These are phyloP conservation scores for Rhinolophus sinicus DNA, from an alignment of 2,113 vertebrate species.

Conservation along the genomic window DNA sequence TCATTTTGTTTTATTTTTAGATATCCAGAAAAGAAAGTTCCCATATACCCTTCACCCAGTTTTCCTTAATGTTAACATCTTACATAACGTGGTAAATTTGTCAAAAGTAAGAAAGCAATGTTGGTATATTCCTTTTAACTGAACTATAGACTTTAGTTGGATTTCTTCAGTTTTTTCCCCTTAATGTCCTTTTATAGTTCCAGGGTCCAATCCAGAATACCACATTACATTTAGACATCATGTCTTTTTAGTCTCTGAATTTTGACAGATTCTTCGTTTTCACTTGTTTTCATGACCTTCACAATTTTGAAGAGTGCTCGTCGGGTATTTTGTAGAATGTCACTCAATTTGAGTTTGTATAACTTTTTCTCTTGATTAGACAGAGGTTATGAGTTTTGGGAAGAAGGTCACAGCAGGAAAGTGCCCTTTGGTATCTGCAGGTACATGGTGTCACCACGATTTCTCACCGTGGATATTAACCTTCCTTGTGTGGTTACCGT, in stretches of 20 bases:
- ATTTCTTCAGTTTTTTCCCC: background rate
- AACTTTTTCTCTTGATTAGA: background rate
- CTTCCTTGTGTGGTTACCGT: background rate
- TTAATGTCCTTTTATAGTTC: background rate
- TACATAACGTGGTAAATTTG: background rate
- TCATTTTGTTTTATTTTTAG: slow-evolving; percentile 18
- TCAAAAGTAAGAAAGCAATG: background rate
- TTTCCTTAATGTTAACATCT: background rate
- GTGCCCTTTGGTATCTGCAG: no score
- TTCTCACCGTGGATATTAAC: background rate
- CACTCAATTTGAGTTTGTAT: background rate
- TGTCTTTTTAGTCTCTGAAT: background rate
- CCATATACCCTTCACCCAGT: background rate
- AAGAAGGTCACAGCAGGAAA: background rate
- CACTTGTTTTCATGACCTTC: background rate
- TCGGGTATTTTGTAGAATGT: background rate
- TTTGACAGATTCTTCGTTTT: background rate
- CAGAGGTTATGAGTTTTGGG: background rate
- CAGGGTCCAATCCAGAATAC: background rate
- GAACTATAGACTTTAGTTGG: background rate
- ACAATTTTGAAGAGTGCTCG: background rate
- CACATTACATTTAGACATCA: background rate
- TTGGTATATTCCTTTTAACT: background rate
- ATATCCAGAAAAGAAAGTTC: background rate
- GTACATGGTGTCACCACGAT: background rate